Base-by-base conservation (phyloP, 2,888 invertebrate species). In the Anarsia innoxiella region DNA sequence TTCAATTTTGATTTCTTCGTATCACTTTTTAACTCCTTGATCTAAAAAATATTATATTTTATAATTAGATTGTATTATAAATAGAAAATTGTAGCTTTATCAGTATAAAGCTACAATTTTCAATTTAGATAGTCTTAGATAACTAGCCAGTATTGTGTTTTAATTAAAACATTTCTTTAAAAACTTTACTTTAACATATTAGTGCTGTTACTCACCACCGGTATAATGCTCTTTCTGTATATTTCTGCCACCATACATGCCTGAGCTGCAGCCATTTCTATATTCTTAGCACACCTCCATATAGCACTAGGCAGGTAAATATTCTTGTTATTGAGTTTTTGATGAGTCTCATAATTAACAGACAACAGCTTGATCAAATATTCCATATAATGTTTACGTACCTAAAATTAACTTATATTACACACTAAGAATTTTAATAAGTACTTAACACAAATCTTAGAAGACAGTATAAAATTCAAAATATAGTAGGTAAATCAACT, bases 301-400 rank as follows among this genome's bases (percentile, higher is more conserved):
- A 85, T 82, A 41, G 76, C 80, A 63, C 79, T 78, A 0, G 85
- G 85, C 25, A 83, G 54, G 48, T 78, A 76, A 15, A 76, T 68
- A 37, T 77, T 80, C 42, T 80, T 80, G 36, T 76, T 74, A 0
- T 69, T 39, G 8, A 77, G 63, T 45, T 61, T 76, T 39, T 79
- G 78, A 42, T 73, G 70, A 1, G 60, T 73, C 53, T 82, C 79
- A 55, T 84, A 85, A 45, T 86, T 86, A 2, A 60, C 45, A 10
- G 74, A 66, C 12, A 86, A 51, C 15, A 83, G 50, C 57, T 76
- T 75, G 29, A 79, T 69, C 27, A 84, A 52, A 48, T 79, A 70
- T 31, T 79, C 77, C 72, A 85, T 74, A 45, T 86, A 86, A 55
- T 78, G 73, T 54, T 83, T 80, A 13, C 86, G 76, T 11, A 85